A percentile compares a stretch with the other conserved stretches of the same genome.
Evolutionary conservation across 2,797 vertebrate species (phyloP).

Genomic region (Enoplosus armatus): DNA sequence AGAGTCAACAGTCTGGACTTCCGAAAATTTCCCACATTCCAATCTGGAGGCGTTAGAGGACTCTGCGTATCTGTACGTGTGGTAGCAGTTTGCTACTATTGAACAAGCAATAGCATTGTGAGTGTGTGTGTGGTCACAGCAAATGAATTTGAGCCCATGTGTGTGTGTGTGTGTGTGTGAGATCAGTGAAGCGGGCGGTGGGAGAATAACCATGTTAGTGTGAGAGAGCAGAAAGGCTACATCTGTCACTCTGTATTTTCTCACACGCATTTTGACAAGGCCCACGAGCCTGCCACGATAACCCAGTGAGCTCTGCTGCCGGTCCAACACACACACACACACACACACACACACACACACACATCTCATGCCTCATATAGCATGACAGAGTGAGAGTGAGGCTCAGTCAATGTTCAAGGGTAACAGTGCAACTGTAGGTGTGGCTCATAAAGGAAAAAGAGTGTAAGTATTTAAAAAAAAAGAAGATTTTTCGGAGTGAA

Average conservation of each 20-base stretch:
- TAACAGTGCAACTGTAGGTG: conserved; percentile 57
- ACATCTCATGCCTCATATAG: conserved; percentile 63
- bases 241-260: conserved; percentile 88
- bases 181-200: conserved; percentile 77
- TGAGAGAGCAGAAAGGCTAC: conserved; percentile 86
- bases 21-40: conserved; percentile 44
- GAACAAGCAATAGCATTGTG: conserved; percentile 22
- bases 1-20: conserved; percentile 59
- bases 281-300: conserved; percentile 68
- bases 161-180: conserved; percentile 27
- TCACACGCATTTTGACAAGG: conserved; percentile 75
- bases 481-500: not conserved
- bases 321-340: conserved; percentile 44
- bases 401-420: conserved; percentile 66
- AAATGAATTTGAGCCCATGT: conserved; percentile 17
- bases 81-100: conserved; percentile 13
- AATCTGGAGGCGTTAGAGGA: conserved; percentile 11
- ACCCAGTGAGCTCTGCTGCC: conserved; percentile 59
- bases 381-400: conserved; percentile 56
- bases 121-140: conserved; percentile 28
- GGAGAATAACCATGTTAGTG: conserved; percentile 87
- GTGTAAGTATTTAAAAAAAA: not conserved
- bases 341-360: conserved; percentile 33
- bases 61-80: conserved; percentile 7
- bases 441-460: conserved; percentile 25